Conservation (phyloP, 1,140 invertebrate genomes). For the Drosophila parabipectinata region DNA sequence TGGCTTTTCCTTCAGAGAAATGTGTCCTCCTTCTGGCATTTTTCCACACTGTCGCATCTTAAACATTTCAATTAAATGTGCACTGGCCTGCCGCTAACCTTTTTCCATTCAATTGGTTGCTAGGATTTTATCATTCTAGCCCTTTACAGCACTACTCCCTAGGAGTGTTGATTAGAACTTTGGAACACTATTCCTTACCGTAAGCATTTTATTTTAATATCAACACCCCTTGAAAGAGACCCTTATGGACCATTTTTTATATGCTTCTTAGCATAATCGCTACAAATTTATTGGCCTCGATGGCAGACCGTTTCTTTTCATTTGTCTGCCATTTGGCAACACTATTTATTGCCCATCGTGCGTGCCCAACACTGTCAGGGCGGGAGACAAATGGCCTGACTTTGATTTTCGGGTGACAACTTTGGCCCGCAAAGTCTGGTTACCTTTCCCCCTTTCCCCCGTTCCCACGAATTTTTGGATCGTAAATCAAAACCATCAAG, state of each 20-base stretch:
- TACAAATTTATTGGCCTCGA: not conserved
- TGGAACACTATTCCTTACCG: too few species aligned
- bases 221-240: not conserved
- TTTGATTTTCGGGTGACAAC: conserved; percentile 23
- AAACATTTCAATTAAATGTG: conserved; percentile 72
- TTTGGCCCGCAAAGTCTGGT: conserved; percentile 10
- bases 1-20: conserved; percentile 3
- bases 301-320: not conserved
- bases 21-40: conserved; percentile 39
- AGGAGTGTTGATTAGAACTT: too few species aligned
- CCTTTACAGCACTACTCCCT: not conserved
- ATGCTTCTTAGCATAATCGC: not conserved
- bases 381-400: conserved; percentile 11
- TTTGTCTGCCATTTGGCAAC: conserved; percentile 15
- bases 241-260: not conserved
- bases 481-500: conserved; percentile 60
- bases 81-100: not conserved
- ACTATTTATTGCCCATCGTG: conserved; percentile 16
- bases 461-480: conserved; percentile 9
- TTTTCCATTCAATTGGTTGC: conserved; percentile 46
- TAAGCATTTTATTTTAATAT: too few species aligned
- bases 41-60: conserved; percentile 66
- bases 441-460: not conserved
- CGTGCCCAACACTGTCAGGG: conserved; percentile 15
- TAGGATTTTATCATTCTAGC: conserved; percentile 43